Conservation (phyloP, 2,888 invertebrate genomes). For the Nyleta sp. region DNA sequence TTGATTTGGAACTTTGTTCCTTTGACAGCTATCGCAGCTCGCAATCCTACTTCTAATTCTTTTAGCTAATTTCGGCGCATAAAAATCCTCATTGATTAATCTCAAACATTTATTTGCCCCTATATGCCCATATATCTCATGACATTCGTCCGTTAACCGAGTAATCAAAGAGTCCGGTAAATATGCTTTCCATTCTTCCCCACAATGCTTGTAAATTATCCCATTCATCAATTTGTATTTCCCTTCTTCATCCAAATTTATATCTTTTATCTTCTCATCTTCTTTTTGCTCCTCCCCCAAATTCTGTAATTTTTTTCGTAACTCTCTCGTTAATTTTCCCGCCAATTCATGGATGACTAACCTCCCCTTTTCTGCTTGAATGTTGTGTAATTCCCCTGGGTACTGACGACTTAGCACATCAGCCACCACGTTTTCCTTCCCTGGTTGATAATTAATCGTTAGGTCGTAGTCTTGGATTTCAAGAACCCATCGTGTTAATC, state of each 20-base stretch:
- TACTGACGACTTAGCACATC: constrained; percentile 44
- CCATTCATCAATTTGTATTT: background rate
- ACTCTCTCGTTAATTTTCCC: background rate
- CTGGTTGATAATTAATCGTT: constrained; percentile 65
- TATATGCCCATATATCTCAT: constrained; percentile 29
- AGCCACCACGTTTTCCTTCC: constrained; percentile 66
- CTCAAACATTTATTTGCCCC: constrained; percentile 26
- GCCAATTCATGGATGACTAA: background rate
- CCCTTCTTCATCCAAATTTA: background rate
- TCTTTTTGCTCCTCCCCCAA: background rate
- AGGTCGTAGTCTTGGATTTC: constrained; percentile 70
- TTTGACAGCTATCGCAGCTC: constrained; percentile 49
- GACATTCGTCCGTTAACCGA: too few relatives aligned
- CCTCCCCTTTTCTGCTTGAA: background rate
- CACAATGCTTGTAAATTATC: background rate
- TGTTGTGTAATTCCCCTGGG: background rate
- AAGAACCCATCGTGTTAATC: constrained; percentile 65
- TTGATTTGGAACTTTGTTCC: constrained; percentile 39
- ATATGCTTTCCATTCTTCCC: background rate
- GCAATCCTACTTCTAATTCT: background rate
- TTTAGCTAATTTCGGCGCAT: constrained; percentile 6
- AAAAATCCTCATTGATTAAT: constrained; percentile 25
- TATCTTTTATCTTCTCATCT: background rate
- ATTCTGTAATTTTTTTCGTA: background rate
- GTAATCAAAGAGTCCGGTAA: background rate